Evolutionary conservation across 2,888 invertebrate species (phyloP).

Genomic region (Mechanitis messenoides): DNA sequence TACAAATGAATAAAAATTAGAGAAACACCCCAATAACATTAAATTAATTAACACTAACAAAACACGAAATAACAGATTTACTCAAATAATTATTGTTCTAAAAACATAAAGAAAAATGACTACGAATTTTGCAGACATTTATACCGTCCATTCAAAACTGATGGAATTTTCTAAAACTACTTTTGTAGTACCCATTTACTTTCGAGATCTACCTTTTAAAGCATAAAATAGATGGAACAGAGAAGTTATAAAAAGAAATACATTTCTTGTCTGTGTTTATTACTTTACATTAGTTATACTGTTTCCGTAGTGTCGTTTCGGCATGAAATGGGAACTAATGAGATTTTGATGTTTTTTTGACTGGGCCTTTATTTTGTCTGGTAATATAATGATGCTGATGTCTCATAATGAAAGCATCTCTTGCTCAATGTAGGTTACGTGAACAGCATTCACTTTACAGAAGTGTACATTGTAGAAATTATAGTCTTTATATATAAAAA

Average conservation of each 20-base stretch:
- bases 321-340: slow-evolving; percentile 76
- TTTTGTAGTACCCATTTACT: slow-evolving; percentile 35
- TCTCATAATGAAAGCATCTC: slow-evolving; percentile 39
- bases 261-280: slow-evolving; percentile 72
- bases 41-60: no score
- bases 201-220: slow-evolving; percentile 62
- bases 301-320: slow-evolving; percentile 75
- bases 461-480: not conserved
- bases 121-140: no score
- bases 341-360: slow-evolving; percentile 78
- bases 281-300: slow-evolving; percentile 76
- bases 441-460: not conserved
- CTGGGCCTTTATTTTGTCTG: slow-evolving; percentile 72
- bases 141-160: not conserved
- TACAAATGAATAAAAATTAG: no score
- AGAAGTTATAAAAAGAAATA: slow-evolving; percentile 75
- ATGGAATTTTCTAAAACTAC: slow-evolving; percentile 16
- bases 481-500: not conserved
- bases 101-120: no score
- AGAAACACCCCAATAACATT: no score
- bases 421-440: slow-evolving; percentile 3
- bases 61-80: no score
- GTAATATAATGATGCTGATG: slow-evolving; percentile 40
- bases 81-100: no score
- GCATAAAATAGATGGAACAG: slow-evolving; percentile 66